Base-by-base conservation (phyloP, 2,888 invertebrate species). In the Chrysolina oricalcia region DNA sequence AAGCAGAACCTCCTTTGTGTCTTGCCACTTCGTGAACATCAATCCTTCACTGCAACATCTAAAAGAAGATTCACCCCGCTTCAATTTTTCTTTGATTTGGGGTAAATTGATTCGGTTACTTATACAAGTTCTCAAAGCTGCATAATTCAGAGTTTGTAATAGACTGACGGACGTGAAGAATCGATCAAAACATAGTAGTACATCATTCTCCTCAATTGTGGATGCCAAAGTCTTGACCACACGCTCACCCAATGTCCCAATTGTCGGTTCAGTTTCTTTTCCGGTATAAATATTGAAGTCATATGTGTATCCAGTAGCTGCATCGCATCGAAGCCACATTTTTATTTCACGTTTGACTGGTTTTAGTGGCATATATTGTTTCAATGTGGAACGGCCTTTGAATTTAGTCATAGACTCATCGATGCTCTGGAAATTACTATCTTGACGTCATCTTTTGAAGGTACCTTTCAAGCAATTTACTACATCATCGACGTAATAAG, bases 1-100 rank as follows among this genome's bases (percentile, higher is more conserved):
- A 17, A n/a, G n/a, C n/a, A n/a, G n/a, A n/a, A n/a, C n/a, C n/a
- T n/a, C n/a, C n/a, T n/a, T n/a, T n/a, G n/a, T n/a, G n/a, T n/a
- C n/a, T n/a, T n/a, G n/a, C n/a, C n/a, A n/a, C n/a, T n/a, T n/a
- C n/a, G n/a, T n/a, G n/a, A n/a, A n/a, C n/a, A n/a, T n/a, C n/a
- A n/a, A n/a, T n/a, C n/a, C n/a, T n/a, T n/a, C n/a, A n/a, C 27
- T 81, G 72, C 13, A 84, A 23, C 71, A 85, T 80, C 62, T 84
- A 27, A 27, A 27, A 27, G 27, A 27, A 27, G 27, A 27, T 27
- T 27, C 27, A 27, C 27, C 2, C 27, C 27, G 27, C 27, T 27
- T 27, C 27, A 27, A 27, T 53, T 19, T n/a, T 59, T 21, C 27
- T 27, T 27, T 27, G 27, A 27, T 27, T 27, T 27, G 27, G 27